Percentiles rank a stretch among this genome's conserved stretches.
phyloP scores from a whole-genome alignment of 2,888 invertebrate species.

The Teleogryllus oceanicus region DNA sequence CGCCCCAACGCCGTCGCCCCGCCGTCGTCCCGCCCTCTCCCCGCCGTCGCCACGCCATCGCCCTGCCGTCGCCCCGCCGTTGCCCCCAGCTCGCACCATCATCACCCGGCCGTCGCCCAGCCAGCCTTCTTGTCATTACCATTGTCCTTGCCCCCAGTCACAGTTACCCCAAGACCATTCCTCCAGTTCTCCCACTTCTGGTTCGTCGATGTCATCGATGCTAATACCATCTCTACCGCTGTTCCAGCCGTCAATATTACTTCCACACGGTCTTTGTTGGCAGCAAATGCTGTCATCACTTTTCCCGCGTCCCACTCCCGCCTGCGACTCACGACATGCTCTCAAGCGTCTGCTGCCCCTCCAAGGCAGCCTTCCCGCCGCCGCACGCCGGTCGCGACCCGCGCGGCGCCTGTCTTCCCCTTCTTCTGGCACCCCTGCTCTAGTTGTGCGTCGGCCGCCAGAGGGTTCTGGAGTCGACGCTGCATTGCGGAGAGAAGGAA shows the following conservation, averaged over 20 bases:
- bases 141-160: not conserved
- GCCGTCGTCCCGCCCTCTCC: not conserved
- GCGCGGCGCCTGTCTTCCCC: constrained; percentile 21
- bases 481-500: constrained; percentile 18
- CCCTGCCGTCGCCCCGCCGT: not conserved
- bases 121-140: not conserved
- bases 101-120: not conserved
- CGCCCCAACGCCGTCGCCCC: not conserved
- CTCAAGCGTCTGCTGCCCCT: constrained; percentile 21
- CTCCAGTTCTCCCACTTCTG: too few species aligned
- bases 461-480: constrained; percentile 18
- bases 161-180: too few species aligned
- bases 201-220: too few species aligned
- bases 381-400: not conserved
- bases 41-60: not conserved
- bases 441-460: constrained; percentile 10
- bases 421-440: constrained; percentile 18
- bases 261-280: too few species aligned
- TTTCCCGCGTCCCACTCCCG: too few species aligned
- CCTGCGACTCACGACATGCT: too few species aligned
- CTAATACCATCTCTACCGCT: too few species aligned
- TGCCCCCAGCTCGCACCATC: not conserved
- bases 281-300: too few species aligned
- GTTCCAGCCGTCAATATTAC: too few species aligned
- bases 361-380: not conserved